Percentiles rank a stretch among this genome's conserved stretches.
These are phyloP conservation scores for Leucopternis melanops DNA, from an alignment of 2,113 vertebrate species.

Conservation along the genomic window DNA sequence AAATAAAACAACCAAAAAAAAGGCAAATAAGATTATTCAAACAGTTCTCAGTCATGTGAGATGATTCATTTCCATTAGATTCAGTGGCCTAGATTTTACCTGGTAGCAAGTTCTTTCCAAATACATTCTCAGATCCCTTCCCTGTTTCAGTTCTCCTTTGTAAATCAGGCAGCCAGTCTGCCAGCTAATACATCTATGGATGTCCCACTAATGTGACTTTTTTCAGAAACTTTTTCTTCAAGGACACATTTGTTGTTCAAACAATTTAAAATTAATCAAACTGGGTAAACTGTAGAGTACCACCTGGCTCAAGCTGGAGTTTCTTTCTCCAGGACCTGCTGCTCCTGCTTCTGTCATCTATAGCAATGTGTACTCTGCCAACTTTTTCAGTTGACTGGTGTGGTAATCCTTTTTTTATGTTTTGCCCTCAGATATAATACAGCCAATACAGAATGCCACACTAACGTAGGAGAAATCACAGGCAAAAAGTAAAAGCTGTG, in stretches of 20 bases:
- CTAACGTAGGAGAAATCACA: background rate
- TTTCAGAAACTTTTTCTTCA: background rate
- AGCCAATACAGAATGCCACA: background rate
- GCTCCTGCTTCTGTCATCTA: background rate
- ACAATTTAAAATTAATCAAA: background rate
- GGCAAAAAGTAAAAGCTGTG: background rate
- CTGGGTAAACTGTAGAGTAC: background rate
- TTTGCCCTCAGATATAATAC: background rate
- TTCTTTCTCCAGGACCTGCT: background rate
- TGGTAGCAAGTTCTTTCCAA: background rate
- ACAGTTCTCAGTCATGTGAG: background rate
- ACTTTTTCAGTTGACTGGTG: background rate
- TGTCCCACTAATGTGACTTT: background rate
- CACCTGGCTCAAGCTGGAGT: background rate
- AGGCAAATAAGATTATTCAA: background rate
- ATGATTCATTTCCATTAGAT: background rate
- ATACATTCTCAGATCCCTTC: background rate
- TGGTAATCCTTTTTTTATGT: background rate
- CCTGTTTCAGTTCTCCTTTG: background rate
- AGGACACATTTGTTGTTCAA: background rate
- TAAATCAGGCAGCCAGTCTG: background rate
- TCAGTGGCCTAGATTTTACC: background rate
- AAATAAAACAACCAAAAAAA: background rate
- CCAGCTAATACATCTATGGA: background rate
- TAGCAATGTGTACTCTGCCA: background rate